A percentile compares a stretch with the other conserved stretches of the same genome.
Conservation (phyloP, 2,888 invertebrate genomes). For the Disparrhopalites patrizii region DNA sequence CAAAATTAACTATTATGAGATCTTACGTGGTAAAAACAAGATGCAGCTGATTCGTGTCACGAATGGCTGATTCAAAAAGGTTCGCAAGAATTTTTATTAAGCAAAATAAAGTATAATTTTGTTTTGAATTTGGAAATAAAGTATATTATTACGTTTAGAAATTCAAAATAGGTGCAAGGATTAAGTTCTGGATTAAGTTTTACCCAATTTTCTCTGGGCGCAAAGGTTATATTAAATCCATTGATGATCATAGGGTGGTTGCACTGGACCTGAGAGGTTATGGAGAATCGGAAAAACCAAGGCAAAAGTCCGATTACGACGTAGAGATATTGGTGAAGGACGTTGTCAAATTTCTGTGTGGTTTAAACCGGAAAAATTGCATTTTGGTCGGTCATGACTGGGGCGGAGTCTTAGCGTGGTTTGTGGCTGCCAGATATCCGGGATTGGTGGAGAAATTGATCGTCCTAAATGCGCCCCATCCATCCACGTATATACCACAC, state of each 20-base stretch:
- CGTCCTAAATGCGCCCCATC: slow-evolving; percentile 55
- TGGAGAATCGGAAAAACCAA: slow-evolving; percentile 65
- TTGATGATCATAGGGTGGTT: slow-evolving; percentile 59
- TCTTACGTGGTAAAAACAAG: no score
- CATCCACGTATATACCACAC: slow-evolving; percentile 50
- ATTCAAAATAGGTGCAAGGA: no score
- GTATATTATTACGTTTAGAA: no score
- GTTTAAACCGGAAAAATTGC: slow-evolving; percentile 51
- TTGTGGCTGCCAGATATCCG: slow-evolving; percentile 51
- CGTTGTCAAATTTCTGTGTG: slow-evolving; percentile 58
- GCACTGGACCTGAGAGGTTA: slow-evolving; percentile 68
- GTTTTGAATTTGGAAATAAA: no score
- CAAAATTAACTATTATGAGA: no score
- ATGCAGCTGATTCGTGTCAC: no score
- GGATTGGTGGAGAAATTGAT: slow-evolving; percentile 53
- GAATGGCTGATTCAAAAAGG: no score
- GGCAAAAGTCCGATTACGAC: slow-evolving; percentile 55
- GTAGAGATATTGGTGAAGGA: slow-evolving; percentile 59
- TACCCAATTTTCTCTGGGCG: no score
- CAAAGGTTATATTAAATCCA: no score
- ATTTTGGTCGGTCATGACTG: slow-evolving; percentile 56
- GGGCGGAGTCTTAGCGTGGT: slow-evolving; percentile 55
- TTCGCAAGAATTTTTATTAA: no score
- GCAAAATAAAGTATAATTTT: no score
- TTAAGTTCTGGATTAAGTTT: no score